Evolutionary conservation across 2,888 invertebrate species (phyloP).

Genomic region (Trichogramma evanescens): DNA sequence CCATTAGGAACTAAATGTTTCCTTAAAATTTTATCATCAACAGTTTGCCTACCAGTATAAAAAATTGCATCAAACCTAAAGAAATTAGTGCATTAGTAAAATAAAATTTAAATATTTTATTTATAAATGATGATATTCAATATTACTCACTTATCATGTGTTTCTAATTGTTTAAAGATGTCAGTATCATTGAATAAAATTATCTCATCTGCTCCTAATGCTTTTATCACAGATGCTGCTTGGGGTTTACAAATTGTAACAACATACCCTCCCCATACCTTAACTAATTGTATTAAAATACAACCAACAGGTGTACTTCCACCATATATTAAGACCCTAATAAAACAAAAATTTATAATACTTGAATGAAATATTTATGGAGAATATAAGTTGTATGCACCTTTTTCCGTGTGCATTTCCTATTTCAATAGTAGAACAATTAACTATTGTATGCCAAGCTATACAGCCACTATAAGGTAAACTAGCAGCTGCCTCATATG

Average conservation of each 20-base stretch:
- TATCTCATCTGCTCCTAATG: constrained; percentile 53
- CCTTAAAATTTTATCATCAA: constrained; percentile 40
- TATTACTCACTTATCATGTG: constrained; percentile 36
- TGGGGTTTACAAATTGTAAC: constrained; percentile 51
- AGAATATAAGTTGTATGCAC: constrained; percentile 34
- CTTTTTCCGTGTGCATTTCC: constrained; percentile 51
- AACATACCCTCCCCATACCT: constrained; percentile 54
- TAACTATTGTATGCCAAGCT: constrained; percentile 52
- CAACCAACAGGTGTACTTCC: constrained; percentile 57
- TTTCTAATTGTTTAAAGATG: constrained; percentile 36
- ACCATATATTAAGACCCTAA: constrained; percentile 53
- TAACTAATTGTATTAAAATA: constrained; percentile 54
- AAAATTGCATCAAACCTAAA: constrained; percentile 50
- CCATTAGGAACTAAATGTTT: constrained; percentile 44
- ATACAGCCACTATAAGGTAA: constrained; percentile 56
- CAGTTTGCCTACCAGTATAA: constrained; percentile 48
- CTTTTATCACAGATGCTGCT: constrained; percentile 53
- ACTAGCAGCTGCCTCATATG: constrained; percentile 56
- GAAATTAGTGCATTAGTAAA: not conserved
- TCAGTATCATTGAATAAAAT: constrained; percentile 43
- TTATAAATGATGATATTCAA: not conserved
- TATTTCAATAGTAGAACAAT: constrained; percentile 48
- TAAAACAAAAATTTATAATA: constrained; percentile 16
- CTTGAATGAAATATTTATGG: not conserved
- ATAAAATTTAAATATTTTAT: constrained; percentile 1